Evolutionary conservation across 2,113 vertebrate species (phyloP).

Genomic region (Anguilla rostrata): DNA sequence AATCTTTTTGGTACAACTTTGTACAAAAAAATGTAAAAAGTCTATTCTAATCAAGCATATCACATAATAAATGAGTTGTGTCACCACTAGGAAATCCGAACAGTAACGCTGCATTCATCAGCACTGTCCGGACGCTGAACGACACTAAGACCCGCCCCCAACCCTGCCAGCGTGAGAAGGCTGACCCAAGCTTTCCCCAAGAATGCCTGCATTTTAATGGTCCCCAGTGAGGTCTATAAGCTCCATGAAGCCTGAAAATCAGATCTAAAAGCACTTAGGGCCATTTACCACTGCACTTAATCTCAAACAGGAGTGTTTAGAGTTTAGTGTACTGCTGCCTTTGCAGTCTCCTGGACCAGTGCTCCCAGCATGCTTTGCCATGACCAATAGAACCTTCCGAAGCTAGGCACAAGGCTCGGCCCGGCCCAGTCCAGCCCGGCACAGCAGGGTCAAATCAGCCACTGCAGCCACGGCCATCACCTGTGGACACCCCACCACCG

Average conservation of each 20-base stretch:
- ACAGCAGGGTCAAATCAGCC: not conserved
- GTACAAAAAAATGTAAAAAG: not conserved
- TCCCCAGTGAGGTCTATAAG: not conserved
- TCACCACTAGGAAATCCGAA: not conserved
- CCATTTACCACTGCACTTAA: conserved; percentile 18
- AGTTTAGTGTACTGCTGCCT: conserved; percentile 7
- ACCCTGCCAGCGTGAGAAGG: not conserved
- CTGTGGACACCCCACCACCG: conserved; percentile 36
- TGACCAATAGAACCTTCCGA: too few relatives aligned
- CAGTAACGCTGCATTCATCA: not conserved
- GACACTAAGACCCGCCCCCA: not conserved
- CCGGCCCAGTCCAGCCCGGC: not conserved
- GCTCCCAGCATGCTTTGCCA: conserved; percentile 39
- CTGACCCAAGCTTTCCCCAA: conserved; percentile 16
- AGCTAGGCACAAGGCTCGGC: not conserved
- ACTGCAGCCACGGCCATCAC: not conserved
- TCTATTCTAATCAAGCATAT: not conserved
- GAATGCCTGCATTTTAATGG: conserved; percentile 18
- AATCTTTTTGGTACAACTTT: not conserved
- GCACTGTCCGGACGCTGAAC: not conserved
- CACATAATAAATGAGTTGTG: not conserved
- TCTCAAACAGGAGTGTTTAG: not conserved
- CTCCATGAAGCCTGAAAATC: conserved; percentile 23
- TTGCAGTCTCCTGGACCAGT: conserved; percentile 27
- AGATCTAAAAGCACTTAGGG: conserved; percentile 33